Conservation (phyloP, 2,888 invertebrate species). For the Sussaba pulchella region DNA sequence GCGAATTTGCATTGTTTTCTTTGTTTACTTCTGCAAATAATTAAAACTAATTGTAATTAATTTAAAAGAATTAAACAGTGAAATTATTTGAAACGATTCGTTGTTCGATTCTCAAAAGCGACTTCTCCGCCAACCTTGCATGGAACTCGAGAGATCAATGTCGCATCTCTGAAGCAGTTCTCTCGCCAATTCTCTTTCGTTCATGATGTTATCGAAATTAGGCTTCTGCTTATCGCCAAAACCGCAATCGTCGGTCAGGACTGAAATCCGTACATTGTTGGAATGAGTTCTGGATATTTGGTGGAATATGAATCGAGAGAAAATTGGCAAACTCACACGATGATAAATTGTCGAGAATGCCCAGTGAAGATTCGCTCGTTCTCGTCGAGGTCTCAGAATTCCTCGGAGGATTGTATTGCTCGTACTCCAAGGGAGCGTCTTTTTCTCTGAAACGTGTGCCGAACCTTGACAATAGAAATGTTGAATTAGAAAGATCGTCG, state of each 20-base stretch:
- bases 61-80: no score
- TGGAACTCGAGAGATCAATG: conserved; percentile 37
- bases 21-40: conserved; percentile 74
- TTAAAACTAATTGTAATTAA: background rate
- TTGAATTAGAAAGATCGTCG: no score
- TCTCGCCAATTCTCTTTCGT: conserved; percentile 78
- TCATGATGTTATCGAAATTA: conserved; percentile 61
- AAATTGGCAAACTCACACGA: conserved; percentile 69
- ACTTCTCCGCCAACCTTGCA: conserved; percentile 23
- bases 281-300: background rate
- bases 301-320: background rate
- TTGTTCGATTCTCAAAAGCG: background rate
- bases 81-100: background rate
- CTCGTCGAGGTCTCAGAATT: conserved; percentile 50
- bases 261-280: conserved; percentile 64
- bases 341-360: conserved; percentile 78
- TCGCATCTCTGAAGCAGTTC: conserved; percentile 76
- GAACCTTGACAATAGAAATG: conserved; percentile 28
- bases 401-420: conserved; percentile 27
- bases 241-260: conserved; percentile 71
- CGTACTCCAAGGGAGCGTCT: conserved; percentile 26
- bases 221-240: conserved; percentile 63
- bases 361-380: conserved; percentile 75
- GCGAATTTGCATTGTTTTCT: conserved; percentile 78
- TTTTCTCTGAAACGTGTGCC: conserved; percentile 23